Evolutionary conservation across 2,888 invertebrate species (phyloP).

Genomic region (Andrena hattorfiana): DNA sequence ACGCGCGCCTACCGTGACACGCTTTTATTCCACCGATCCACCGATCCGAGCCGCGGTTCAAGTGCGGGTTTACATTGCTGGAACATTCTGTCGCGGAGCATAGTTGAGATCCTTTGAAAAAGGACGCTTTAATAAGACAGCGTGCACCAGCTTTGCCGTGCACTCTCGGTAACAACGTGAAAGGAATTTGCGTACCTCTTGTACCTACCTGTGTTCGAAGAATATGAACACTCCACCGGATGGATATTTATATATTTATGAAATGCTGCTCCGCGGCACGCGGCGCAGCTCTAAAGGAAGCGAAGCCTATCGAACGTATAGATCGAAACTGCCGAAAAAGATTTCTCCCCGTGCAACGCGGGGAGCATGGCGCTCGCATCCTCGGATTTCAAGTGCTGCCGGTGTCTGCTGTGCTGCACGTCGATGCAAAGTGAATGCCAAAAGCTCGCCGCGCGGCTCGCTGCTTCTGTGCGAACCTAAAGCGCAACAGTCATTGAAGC

Average conservation of each 20-base stretch:
- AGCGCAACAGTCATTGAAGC: constrained; percentile 16
- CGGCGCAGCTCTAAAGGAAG: too few relatives aligned
- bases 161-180: not conserved
- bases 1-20: not conserved
- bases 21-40: not conserved
- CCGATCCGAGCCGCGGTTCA: not conserved
- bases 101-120: not conserved
- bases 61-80: not conserved
- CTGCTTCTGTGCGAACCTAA: not conserved
- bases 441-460: not conserved
- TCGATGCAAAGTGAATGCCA: not conserved
- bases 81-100: not conserved
- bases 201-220: too few relatives aligned
- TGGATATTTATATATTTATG: too few relatives aligned
- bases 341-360: too few relatives aligned
- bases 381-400: not conserved
- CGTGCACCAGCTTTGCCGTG: not conserved
- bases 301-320: too few relatives aligned
- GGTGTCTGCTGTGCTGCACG: not conserved
- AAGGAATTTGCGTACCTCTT: too few relatives aligned
- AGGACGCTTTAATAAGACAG: not conserved
- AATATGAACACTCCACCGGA: too few relatives aligned
- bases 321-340: too few relatives aligned
- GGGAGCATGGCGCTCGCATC: too few relatives aligned
- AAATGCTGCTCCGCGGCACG: too few relatives aligned